Conservation (phyloP, 2,797 vertebrate genomes). For the Neosilurus mollespiculum region DNA sequence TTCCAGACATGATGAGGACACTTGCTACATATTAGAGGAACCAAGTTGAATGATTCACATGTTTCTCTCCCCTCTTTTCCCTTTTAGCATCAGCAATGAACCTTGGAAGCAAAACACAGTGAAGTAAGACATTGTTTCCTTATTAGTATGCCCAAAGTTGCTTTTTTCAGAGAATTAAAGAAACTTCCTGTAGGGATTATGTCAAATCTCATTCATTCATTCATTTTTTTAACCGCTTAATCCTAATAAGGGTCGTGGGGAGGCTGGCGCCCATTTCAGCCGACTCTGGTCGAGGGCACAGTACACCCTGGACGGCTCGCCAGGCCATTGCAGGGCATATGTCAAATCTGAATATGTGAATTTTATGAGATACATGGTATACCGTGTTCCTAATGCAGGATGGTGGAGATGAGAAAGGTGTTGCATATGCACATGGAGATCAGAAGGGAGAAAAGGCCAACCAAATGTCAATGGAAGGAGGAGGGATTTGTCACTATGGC, state of each 20-base stretch:
- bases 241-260: too few species aligned
- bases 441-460: slow-evolving; percentile 64
- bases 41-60: background rate
- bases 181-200: background rate
- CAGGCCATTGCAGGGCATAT: too few species aligned
- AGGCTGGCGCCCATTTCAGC: too few species aligned
- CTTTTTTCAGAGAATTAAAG: background rate
- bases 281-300: too few species aligned
- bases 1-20: background rate
- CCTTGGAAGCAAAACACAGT: background rate
- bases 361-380: background rate
- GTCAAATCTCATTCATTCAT: background rate
- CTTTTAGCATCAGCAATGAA: background rate
- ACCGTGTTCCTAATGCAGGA: background rate
- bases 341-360: background rate
- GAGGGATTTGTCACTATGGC: slow-evolving; percentile 46
- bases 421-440: slow-evolving; percentile 34
- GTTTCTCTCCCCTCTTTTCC: background rate
- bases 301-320: too few species aligned
- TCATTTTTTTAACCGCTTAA: too few species aligned
- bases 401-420: slow-evolving; percentile 36
- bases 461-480: slow-evolving; percentile 69
- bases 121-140: background rate
- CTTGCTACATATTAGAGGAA: background rate
- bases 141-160: background rate